Evolutionary conservation across 2,113 vertebrate species (phyloP).

Genomic region (Osmerus mordax): DNA sequence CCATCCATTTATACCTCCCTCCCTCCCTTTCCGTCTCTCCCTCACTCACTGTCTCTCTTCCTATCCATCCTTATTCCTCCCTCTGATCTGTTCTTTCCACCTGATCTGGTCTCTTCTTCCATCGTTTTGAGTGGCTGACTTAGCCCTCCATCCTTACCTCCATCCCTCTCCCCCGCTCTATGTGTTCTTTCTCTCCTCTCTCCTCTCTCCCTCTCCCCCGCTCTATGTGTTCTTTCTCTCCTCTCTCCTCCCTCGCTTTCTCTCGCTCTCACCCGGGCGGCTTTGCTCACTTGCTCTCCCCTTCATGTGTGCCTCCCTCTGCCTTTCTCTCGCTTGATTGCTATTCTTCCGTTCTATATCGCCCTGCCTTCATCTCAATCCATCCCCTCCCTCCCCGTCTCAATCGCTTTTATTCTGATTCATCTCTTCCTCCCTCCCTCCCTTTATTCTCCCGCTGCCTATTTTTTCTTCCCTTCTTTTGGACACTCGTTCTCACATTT

Average conservation of each 20-base stretch:
- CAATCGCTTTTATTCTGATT: neutral
- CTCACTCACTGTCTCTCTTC: neutral
- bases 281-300: conserved; percentile 21
- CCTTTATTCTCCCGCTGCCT: neutral
- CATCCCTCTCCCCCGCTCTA: conserved; percentile 7
- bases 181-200: too few species aligned
- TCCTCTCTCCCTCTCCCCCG: conserved; percentile 25
- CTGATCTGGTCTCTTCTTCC: conserved; percentile 2
- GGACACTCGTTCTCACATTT: too few species aligned
- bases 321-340: conserved; percentile 17
- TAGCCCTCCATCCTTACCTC: conserved; percentile 44
- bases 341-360: conserved; percentile 4
- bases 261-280: conserved; percentile 13
- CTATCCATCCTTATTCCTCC: conserved; percentile 2
- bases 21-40: conserved; percentile 2
- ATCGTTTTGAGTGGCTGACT: neutral
- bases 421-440: conserved; percentile 5
- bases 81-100: conserved; percentile 25
- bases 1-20: neutral
- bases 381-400: neutral
- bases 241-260: conserved; percentile 31
- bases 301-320: conserved; percentile 15
- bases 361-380: neutral
- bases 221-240: too few species aligned
- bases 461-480: neutral